These are phyloP conservation scores for Macrobrachium nipponense DNA, from an alignment of 1,140 invertebrate species.

Conservation along the genomic window DNA sequence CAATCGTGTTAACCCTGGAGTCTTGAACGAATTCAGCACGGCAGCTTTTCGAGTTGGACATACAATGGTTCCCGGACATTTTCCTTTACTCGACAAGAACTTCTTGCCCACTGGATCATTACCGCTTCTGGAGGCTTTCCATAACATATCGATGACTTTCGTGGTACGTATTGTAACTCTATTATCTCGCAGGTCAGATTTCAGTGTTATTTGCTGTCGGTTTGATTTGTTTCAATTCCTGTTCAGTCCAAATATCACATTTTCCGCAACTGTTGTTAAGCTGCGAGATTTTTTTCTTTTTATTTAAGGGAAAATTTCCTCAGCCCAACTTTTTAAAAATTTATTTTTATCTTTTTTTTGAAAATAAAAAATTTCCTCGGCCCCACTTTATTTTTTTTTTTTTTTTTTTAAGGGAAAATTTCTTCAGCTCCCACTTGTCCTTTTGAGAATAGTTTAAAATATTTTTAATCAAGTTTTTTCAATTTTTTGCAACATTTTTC, in stretches of 20 bases:
- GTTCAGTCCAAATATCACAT: too few species aligned
- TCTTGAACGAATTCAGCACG: slow-evolving; percentile 70
- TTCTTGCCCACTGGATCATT: slow-evolving; percentile 43
- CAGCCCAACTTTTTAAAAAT: neutral
- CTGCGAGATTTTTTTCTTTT: too few species aligned
- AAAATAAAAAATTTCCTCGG: too few species aligned
- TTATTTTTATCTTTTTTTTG: neutral
- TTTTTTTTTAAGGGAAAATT: too few species aligned
- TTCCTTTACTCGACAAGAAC: slow-evolving; percentile 33
- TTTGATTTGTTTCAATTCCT: too few species aligned
- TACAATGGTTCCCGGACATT: slow-evolving; percentile 66
- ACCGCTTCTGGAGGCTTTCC: slow-evolving; percentile 43
- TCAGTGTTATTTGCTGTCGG: too few species aligned
- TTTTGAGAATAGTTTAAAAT: neutral
- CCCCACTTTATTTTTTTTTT: too few species aligned
- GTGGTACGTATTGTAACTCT: neutral
- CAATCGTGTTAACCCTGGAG: slow-evolving; percentile 67
- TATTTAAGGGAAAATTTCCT: too few species aligned
- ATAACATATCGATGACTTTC: slow-evolving; percentile 66
- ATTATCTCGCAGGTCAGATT: too few species aligned
- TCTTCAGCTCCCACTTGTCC: too few species aligned
- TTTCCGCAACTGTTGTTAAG: too few species aligned
- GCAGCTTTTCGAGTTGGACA: slow-evolving; percentile 75
- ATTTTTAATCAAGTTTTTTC: neutral
- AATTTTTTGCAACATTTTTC: neutral